Conservation (phyloP, 2,888 invertebrate genomes). For the Macrophya alboannulata region DNA sequence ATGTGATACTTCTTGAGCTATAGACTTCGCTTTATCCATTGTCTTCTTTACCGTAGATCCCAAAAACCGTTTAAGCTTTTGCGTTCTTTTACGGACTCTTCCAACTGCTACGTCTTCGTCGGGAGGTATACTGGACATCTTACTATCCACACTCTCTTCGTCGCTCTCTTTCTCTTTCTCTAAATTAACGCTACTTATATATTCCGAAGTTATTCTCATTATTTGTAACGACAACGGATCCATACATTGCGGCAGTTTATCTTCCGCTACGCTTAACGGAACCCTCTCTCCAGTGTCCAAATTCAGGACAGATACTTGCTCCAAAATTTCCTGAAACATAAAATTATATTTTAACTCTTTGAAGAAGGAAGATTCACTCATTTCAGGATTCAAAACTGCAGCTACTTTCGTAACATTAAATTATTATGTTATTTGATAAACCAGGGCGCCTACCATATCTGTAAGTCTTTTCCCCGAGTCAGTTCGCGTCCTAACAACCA, state of each 20-base stretch:
- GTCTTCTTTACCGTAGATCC: constrained; percentile 96
- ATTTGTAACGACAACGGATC: constrained; percentile 98
- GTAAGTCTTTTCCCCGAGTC: constrained; percentile 93
- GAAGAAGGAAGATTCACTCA: constrained; percentile 8
- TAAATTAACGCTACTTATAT: constrained; percentile 86
- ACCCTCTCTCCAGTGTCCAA: constrained; percentile 94
- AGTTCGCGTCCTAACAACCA: constrained; percentile 91
- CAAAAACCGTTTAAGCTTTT: constrained; percentile 89
- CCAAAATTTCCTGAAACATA: constrained; percentile 89
- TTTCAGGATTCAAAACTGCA: not conserved
- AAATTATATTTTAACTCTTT: constrained; percentile 16
- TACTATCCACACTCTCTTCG: constrained; percentile 88
- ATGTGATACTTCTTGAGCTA: constrained; percentile 94
- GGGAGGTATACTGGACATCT: constrained; percentile 82
- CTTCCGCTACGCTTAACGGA: constrained; percentile 97
- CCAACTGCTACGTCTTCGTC: constrained; percentile 81
- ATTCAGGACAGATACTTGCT: constrained; percentile 93
- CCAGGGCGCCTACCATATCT: constrained; percentile 84
- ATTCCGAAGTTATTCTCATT: constrained; percentile 95
- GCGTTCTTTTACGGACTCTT: constrained; percentile 81
- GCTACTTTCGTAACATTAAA: not conserved
- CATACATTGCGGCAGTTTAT: constrained; percentile 94
- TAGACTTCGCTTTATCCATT: constrained; percentile 94
- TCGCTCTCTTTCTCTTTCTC: constrained; percentile 89
- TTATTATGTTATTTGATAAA: not conserved